A percentile compares a stretch with the other conserved stretches of the same genome.
These are phyloP conservation scores for Tetragonula carbonaria DNA, from an alignment of 2,888 invertebrate genomes.

Conservation along the genomic window DNA sequence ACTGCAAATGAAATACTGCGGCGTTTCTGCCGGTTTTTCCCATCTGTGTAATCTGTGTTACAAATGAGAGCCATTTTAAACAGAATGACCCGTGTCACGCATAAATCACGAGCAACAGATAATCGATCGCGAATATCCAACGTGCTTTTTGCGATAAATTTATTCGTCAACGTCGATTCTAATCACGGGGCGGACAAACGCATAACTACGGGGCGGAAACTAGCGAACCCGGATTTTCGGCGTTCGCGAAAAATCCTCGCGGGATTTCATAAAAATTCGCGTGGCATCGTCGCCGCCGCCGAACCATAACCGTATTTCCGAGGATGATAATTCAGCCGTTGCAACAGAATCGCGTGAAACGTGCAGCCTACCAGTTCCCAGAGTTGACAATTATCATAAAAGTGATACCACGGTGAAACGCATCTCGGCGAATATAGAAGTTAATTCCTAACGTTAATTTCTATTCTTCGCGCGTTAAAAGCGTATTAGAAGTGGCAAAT, in stretches of 20 bases:
- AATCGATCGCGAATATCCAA: not conserved
- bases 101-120: not conserved
- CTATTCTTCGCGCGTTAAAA: not conserved
- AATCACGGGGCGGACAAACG: not conserved
- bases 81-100: no score
- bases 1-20: no score
- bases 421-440: not conserved
- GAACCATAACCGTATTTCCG: constrained; percentile 45
- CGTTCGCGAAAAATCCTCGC: constrained; percentile 16
- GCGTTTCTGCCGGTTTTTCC: not conserved
- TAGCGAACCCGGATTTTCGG: constrained; percentile 37
- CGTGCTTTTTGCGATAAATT: not conserved
- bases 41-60: not conserved
- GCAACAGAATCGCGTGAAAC: constrained; percentile 41
- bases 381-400: constrained; percentile 53
- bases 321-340: constrained; percentile 43
- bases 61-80: not conserved
- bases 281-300: constrained; percentile 30
- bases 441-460: not conserved
- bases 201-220: not conserved
- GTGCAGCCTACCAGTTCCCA: constrained; percentile 1
- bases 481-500: no score
- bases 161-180: constrained; percentile 14
- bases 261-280: constrained; percentile 47
- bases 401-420: constrained; percentile 28